Evolutionary conservation across 2,797 vertebrate genomes (phyloP).

Genomic region (Acomys russatus): DNA sequence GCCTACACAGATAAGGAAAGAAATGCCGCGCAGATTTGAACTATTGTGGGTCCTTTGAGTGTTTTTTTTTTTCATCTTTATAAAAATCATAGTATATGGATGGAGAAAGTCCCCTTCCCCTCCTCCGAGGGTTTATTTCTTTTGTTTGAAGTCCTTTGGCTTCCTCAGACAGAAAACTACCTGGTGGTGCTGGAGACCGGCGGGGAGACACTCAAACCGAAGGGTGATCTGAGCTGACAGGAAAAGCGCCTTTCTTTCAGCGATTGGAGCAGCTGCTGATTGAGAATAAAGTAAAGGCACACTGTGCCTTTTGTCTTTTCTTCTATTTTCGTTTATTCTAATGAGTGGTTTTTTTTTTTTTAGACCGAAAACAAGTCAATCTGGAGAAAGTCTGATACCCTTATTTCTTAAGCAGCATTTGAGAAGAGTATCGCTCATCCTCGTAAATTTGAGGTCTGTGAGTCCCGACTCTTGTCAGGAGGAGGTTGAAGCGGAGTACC

Average conservation of each 20-base stretch:
- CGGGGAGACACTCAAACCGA: background rate
- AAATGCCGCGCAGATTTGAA: background rate
- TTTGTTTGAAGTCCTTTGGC: constrained; percentile 11
- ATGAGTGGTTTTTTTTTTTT: background rate
- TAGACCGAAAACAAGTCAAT: constrained; percentile 51
- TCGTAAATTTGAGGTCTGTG: background rate
- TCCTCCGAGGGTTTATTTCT: background rate
- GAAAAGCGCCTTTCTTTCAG: background rate
- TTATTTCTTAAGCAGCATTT: background rate
- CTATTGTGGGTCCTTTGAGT: background rate
- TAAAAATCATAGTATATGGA: background rate
- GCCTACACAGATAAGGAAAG: background rate
- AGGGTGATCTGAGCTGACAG: background rate
- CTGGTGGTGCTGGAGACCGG: background rate
- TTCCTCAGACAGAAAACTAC: background rate
- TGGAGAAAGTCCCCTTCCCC: background rate
- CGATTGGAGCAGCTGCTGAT: background rate
- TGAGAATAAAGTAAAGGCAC: constrained; percentile 59
- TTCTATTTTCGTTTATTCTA: constrained; percentile 36
- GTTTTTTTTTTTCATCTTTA: background rate
- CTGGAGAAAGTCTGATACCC: background rate
- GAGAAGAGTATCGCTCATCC: background rate
- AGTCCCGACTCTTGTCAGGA: background rate
- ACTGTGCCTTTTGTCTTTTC: background rate
- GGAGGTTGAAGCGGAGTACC: background rate